Conservation (phyloP, 1,140 invertebrate genomes). For the silkworm (Bombyx mori) region ASM3026992v2 NC_085125.1:11164001-11164500, state of each 20-base stretch:
- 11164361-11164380: too few relatives aligned
- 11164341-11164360: too few relatives aligned
- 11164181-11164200: slow-evolving; percentile 83
- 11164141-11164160: slow-evolving; percentile 85
- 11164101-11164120: slow-evolving; percentile 67
- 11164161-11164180: slow-evolving; percentile 85
- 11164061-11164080: slow-evolving; percentile 45
- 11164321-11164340: too few relatives aligned
- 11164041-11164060: slow-evolving; percentile 11
- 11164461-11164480: too few relatives aligned
- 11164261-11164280: slow-evolving; percentile 83
- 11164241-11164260: slow-evolving; percentile 85
- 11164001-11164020: too few relatives aligned
- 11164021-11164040: too few relatives aligned
- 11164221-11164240: slow-evolving; percentile 80
- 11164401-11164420: too few relatives aligned
- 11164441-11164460: too few relatives aligned
- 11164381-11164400: too few relatives aligned
- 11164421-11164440: too few relatives aligned
- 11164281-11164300: slow-evolving; percentile 74
- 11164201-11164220: slow-evolving; percentile 82
- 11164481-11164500: background rate
- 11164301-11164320: too few relatives aligned
- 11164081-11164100: slow-evolving; percentile 47
- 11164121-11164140: slow-evolving; percentile 81